Base-by-base conservation (phyloP, 2,113 vertebrate species). In the Notarius lentiginosus region DNA sequence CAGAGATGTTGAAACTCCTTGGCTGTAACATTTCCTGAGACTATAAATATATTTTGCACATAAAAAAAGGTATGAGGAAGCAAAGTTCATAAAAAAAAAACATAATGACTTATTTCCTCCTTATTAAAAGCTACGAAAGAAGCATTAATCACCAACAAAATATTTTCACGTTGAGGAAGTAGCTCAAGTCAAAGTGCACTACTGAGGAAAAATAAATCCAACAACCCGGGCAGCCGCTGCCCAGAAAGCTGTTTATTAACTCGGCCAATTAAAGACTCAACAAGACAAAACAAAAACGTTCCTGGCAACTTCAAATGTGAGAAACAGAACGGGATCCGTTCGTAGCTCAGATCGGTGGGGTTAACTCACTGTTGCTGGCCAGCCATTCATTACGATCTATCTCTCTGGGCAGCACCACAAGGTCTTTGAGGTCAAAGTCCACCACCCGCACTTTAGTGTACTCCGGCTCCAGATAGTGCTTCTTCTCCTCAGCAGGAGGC, bases 361-460 rank as follows among this genome's bases (percentile, higher is more conserved):
- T 87, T 73, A 49, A 97, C 97, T 95, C 92, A 99, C 98, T 98
- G 93, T 99, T 99, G 96, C 97, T 99, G 91, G 98, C 98, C 84
- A 99, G 96, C 98, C 98, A 99, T 95, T 99, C 98, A 0, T 99
- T 98, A 93, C 99, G 97, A 94, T 99, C 98, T 81, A 99, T 99
- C 95, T 99, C 98, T 84, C 96, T 96, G 79, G 98, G 98, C 91
- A 99, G 93, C 92, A 96, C 95, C 93, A 99, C 98, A 93, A 99
- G 95, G 87, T 99, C 97, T 94, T 97, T 97, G 87, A 99, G 96
- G 90, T 97, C 97, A 0, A 98, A 98, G 93, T 99, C 98, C 0
- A 98, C 95, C 91, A 99, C 97, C 14, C 97, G 95, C 88, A 97
- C 96, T 91, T 96, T 97, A 7, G 97, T 96, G 90, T 97, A 97